Evolutionary conservation across 1,140 invertebrate species (phyloP), one percentile per base, ranked within the genome.

Genomic region (Pseudomyrmex dendroicus): DNA sequence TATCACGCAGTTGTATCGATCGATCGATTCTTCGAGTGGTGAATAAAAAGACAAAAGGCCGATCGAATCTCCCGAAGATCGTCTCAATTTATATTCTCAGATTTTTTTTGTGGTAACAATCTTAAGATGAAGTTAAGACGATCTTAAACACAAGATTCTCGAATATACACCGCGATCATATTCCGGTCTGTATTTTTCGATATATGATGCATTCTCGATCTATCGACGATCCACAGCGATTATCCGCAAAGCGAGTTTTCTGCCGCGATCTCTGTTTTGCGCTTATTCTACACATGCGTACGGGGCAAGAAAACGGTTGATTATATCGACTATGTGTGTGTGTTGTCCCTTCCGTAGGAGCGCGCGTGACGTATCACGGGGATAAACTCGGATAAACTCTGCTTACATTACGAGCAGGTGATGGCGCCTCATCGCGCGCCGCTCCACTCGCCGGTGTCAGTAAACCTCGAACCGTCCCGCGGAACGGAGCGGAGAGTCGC

Each of bases 361-460:
- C 88, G 84, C 85, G 84, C 86, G 88, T 91, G 92, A 92, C 90
- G 92, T 91, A 92, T 92, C 88, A 59, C 73, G 85, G 78, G 67
- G 62, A 86, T 89, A 89, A 89, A 85, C 91, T 90, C 88, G 83
- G 88, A 87, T 82, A 92, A 91, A 91, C 90, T 90, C 90, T 86
- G 89, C 90, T 91, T 91, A 92, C 89, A 91, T 91, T 91, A 92
- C 89, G 90, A 91, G 91, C 92, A 93, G 92, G 90, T 92, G 91
- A 89, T 87, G 91, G 90, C 89, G 76, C 76, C 64, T 57, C 9
- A 22, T n/a, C 44, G 17, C 63, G 74, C 63, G 22, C 17, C 25
- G 59, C 59, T 52, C 25, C 22, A 48, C 52, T 17, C 74, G 89
- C 86, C 88, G 89, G 90, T 92, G 93, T 93, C 93, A 93, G 93